phyloP scores from a whole-genome alignment of 2,888 invertebrate species.

The Blera fallax region DNA sequence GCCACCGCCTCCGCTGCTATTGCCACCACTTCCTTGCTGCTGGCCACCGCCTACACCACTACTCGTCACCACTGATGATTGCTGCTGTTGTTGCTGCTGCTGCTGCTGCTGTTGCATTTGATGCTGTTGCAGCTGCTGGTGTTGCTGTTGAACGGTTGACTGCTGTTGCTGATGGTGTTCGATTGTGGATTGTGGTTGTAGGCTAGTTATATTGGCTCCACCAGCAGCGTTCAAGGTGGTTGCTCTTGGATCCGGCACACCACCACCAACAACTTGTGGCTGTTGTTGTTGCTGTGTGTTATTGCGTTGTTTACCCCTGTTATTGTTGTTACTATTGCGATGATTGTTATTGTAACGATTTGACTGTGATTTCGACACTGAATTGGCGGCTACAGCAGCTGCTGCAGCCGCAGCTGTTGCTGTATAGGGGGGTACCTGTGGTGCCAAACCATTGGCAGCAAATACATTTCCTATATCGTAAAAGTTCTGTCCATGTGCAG shows the following conservation, averaged over 20 bases:
- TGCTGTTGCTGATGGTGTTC: conserved; percentile 77
- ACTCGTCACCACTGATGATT: conserved; percentile 60
- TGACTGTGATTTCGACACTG: conserved; percentile 62
- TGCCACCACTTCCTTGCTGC: conserved; percentile 73
- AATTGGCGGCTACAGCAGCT: conserved; percentile 73
- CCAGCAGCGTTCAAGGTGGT: conserved; percentile 63
- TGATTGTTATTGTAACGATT: conserved; percentile 78
- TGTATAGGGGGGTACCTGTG: conserved; percentile 84
- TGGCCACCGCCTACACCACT: conserved; percentile 58
- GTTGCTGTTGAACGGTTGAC: conserved; percentile 72
- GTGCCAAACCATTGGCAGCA: conserved; percentile 87
- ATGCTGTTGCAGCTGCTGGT: conserved; percentile 75
- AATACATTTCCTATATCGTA: conserved; percentile 88
- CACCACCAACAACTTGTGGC: conserved; percentile 57
- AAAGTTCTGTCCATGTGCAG: conserved; percentile 83
- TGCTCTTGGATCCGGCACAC: conserved; percentile 73
- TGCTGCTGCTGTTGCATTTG: conserved; percentile 76
- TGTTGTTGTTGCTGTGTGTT: conserved; percentile 74
- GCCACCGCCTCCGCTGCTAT: conserved; percentile 71
- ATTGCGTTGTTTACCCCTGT: conserved; percentile 79
- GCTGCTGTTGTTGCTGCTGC: conserved; percentile 76
- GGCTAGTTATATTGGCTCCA: conserved; percentile 35
- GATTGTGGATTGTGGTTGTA: conserved; percentile 75
- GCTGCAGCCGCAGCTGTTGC: conserved; percentile 76
- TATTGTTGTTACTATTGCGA: conserved; percentile 78